Evolutionary conservation across 2,888 invertebrate species (phyloP).

Genomic region (Lasioglossum villosulum): DNA sequence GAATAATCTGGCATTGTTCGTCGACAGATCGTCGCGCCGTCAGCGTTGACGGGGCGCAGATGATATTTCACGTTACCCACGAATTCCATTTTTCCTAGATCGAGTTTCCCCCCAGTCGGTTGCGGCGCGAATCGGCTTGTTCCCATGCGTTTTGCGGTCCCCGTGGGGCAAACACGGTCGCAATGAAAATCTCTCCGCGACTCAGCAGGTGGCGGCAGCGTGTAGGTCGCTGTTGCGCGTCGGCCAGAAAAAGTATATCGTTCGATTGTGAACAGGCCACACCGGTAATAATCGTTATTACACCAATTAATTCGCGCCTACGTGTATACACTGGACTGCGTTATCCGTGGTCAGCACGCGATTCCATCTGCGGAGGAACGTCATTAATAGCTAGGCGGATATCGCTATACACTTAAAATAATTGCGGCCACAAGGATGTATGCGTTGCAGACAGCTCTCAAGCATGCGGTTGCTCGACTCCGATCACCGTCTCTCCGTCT

Average conservation of each 20-base stretch:
- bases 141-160: slow-evolving; percentile 22
- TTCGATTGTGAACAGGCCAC: slow-evolving; percentile 42
- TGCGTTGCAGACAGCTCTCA: slow-evolving; percentile 9
- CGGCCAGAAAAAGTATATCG: slow-evolving; percentile 61
- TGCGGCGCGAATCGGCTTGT: slow-evolving; percentile 35
- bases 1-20: slow-evolving; percentile 55
- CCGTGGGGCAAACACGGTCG: slow-evolving; percentile 24
- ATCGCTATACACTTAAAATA: slow-evolving; percentile 73
- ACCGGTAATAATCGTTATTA: slow-evolving; percentile 69
- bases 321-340: slow-evolving; percentile 54
- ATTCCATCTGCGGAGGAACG: slow-evolving; percentile 69
- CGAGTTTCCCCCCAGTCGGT: slow-evolving; percentile 16
- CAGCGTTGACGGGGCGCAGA: slow-evolving; percentile 26
- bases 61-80: slow-evolving; percentile 55
- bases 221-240: not conserved
- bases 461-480: slow-evolving; percentile 14
- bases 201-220: slow-evolving; percentile 59
- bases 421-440: slow-evolving; percentile 58
- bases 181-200: slow-evolving; percentile 56
- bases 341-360: slow-evolving; percentile 72
- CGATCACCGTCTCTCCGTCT: slow-evolving; percentile 13
- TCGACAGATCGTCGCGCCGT: slow-evolving; percentile 47
- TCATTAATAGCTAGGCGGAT: slow-evolving; percentile 74
- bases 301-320: slow-evolving; percentile 73
- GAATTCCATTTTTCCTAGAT: slow-evolving; percentile 48